phyloP scores from a whole-genome alignment of 2,888 invertebrate species.

The Stratiomys singularior region DNA sequence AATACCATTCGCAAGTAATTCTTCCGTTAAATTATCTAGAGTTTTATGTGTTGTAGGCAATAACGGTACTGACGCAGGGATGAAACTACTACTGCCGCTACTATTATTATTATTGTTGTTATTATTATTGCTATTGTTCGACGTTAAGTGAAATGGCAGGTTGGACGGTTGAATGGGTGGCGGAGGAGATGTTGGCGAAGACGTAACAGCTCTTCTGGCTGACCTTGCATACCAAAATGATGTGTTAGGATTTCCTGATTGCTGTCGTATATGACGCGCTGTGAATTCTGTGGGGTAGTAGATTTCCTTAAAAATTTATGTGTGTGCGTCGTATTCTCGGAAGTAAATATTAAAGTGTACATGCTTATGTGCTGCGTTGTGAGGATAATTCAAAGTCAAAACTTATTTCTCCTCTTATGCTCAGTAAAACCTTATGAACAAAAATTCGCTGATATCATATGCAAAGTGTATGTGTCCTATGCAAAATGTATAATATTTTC shows the following conservation, averaged over 20 bases:
- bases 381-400: too few species aligned
- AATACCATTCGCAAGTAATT: conserved; percentile 4
- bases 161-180: background rate
- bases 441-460: too few species aligned
- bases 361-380: background rate
- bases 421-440: too few species aligned
- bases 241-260: background rate
- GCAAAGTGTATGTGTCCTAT: too few species aligned
- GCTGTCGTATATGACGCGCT: conserved; percentile 6
- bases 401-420: too few species aligned
- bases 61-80: background rate
- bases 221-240: conserved; percentile 3
- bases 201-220: background rate
- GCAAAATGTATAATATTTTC: too few species aligned
- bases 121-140: background rate
- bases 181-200: conserved; percentile 14
- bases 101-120: too few species aligned
- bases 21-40: conserved; percentile 12
- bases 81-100: background rate
- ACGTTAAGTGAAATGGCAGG: background rate
- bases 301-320: background rate
- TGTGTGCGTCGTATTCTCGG: background rate
- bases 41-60: conserved; percentile 16
- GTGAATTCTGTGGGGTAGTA: conserved; percentile 1
- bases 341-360: background rate